Evolutionary conservation across 2,113 vertebrate genomes (phyloP).

Genomic region (Thunnus maccoyii): DNA sequence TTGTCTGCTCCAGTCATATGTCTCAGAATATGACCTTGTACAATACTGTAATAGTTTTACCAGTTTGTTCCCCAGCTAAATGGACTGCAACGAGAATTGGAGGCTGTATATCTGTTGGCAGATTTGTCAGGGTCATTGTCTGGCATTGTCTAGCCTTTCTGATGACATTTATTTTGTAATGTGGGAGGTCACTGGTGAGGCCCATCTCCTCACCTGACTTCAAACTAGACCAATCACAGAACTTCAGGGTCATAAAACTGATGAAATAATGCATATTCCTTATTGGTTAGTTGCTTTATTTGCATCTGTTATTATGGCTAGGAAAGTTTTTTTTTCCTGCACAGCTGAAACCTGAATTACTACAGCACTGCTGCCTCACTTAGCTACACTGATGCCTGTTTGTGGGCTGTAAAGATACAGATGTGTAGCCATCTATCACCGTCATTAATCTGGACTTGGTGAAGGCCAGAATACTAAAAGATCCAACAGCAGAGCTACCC

Average conservation of each 20-base stretch:
- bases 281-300: slow-evolving; percentile 13
- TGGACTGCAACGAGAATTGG: slow-evolving; percentile 67
- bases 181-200: slow-evolving; percentile 53
- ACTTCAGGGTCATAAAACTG: slow-evolving; percentile 36
- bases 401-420: slow-evolving; percentile 42
- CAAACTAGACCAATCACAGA: slow-evolving; percentile 15
- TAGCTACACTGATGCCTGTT: slow-evolving; percentile 23
- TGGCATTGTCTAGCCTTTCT: slow-evolving; percentile 40
- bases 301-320: slow-evolving; percentile 27
- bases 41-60: slow-evolving; percentile 78
- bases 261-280: slow-evolving; percentile 17
- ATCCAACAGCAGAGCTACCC: slow-evolving; percentile 30
- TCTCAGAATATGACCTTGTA: slow-evolving; percentile 61
- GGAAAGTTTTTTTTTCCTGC: slow-evolving; percentile 2
- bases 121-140: slow-evolving; percentile 65
- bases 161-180: slow-evolving; percentile 29
- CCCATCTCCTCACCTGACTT: slow-evolving; percentile 58
- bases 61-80: slow-evolving; percentile 74
- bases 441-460: slow-evolving; percentile 48
- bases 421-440: slow-evolving; percentile 38
- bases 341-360: slow-evolving; percentile 44
- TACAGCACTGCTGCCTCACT: slow-evolving; percentile 14
- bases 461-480: slow-evolving; percentile 42
- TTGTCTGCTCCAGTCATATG: slow-evolving; percentile 41
- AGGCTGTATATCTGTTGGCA: slow-evolving; percentile 64